Conservation (phyloP, 1,140 invertebrate genomes). For the Ips nitidus region DNA sequence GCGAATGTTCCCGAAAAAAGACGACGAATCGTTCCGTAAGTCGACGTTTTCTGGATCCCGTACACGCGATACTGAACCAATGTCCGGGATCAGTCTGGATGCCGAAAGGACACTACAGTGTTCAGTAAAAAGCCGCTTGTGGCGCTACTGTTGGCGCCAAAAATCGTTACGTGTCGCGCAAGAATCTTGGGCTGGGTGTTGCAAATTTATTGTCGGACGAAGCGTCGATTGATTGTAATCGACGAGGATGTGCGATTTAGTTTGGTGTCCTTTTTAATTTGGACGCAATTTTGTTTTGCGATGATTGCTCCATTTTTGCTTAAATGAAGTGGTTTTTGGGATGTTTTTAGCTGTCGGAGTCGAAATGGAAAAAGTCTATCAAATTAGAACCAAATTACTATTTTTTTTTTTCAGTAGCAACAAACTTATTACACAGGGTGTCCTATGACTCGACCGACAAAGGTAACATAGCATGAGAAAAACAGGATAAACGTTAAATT, state of each 20-base stretch:
- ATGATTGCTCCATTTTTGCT: no score
- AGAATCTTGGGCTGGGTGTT: slow-evolving; percentile 43
- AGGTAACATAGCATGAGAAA: no score
- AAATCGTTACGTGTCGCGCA: slow-evolving; percentile 49
- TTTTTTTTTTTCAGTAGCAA: no score
- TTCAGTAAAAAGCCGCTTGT: slow-evolving; percentile 32
- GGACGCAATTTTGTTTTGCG: no score
- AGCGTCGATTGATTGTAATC: slow-evolving; percentile 32
- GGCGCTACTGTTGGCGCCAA: slow-evolving; percentile 36
- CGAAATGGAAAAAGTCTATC: no score
- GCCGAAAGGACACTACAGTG: slow-evolving; percentile 43
- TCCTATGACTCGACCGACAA: no score
- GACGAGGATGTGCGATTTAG: slow-evolving; percentile 20
- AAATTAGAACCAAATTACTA: no score
- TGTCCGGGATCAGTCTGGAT: slow-evolving; percentile 42
- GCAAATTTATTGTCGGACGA: slow-evolving; percentile 38
- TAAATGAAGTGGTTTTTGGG: no score
- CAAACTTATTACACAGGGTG: no score
- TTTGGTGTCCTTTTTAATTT: no score
- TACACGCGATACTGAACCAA: slow-evolving; percentile 39
- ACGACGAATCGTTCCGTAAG: neutral
- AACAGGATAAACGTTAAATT: no score
- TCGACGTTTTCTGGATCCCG: slow-evolving; percentile 34
- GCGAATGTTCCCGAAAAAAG: neutral
- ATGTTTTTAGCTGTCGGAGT: no score